Evolutionary conservation across 2,797 vertebrate genomes (phyloP), one percentile per base, ranked within the genome.

Genomic region (Enteromius trimaculatus): DNA sequence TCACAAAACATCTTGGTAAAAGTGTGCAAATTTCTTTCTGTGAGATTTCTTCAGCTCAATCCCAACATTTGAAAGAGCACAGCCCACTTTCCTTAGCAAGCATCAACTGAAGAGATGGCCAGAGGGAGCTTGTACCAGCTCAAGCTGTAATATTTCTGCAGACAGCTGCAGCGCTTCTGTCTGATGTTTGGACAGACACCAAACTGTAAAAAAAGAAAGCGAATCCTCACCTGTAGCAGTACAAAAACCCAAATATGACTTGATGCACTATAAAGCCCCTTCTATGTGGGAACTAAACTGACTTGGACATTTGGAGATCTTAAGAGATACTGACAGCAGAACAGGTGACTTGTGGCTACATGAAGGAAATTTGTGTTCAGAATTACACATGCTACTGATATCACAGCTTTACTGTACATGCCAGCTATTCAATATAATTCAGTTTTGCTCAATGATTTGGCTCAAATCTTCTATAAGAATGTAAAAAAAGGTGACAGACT

Each of bases 181-280:
- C 31, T 76, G 76, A 79, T 75, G 34, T 8, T 55, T 34, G 66
- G 16, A 31, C 64, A 37, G 68, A 49, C 31, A 80, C 74, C 21
- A 74, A 51, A 79, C 34, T 29, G 44, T 14, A 49, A 44, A 82
- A 14, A 76, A 39, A 85, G 72, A 78, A 69, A 21, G 0, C 23
- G 11, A 84, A 39, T 74, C 70, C 68, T 88, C 81, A 87, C 66
- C 77, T 86, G 86, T 34, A 80, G 75, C 72, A 70, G 62, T 62
- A 77, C 82, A 72, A 49, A 72, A 49, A 79, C 47, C 62, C 51
- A n/a, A 58, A 49, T 39, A 81, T 21, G 80, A 75, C 49, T 64
- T 49, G n/a, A 68, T 85, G 47, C 55, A 58, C 6, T 55, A 69
- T 85, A 81, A 87, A 62, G 39, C 60, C 68, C 79, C 13, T 19